Evolutionary conservation across 2,888 invertebrate genomes (phyloP).

Genomic region (Leptogaster cylindrica): DNA sequence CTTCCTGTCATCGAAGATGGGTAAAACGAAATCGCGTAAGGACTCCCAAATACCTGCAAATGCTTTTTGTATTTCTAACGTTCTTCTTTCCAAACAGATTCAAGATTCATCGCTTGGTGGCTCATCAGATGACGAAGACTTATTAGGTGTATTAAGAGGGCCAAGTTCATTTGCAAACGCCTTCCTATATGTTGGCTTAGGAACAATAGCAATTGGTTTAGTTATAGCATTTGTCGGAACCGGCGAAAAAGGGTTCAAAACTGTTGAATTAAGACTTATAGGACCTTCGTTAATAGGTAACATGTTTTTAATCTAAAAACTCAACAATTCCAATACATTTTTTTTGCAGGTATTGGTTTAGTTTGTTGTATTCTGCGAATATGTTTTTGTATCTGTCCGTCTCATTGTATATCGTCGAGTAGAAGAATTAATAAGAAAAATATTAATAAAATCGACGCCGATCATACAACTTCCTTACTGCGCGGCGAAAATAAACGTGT

Average conservation of each 20-base stretch:
- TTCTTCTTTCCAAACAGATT: constrained; percentile 70
- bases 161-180: constrained; percentile 85
- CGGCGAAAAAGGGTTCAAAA: constrained; percentile 88
- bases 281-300: constrained; percentile 78
- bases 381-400: constrained; percentile 82
- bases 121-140: constrained; percentile 76
- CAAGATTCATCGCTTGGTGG: constrained; percentile 85
- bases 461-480: constrained; percentile 61
- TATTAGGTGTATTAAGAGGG: constrained; percentile 69
- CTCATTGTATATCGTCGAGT: constrained; percentile 73
- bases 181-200: constrained; percentile 84
- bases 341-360: constrained; percentile 70
- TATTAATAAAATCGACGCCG: constrained; percentile 61
- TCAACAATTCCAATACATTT: constrained; percentile 33
- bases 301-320: constrained; percentile 37
- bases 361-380: constrained; percentile 84
- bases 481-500: constrained; percentile 61
- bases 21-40: constrained; percentile 85
- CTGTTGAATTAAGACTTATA: constrained; percentile 82
- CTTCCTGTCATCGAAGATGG: constrained; percentile 75
- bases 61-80: background rate
- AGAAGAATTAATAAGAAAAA: constrained; percentile 69
- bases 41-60: constrained; percentile 27
- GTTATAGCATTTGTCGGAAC: constrained; percentile 90
- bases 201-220: constrained; percentile 81